Conservation (phyloP, 1,140 invertebrate species). For the Orchestia grillus region DNA sequence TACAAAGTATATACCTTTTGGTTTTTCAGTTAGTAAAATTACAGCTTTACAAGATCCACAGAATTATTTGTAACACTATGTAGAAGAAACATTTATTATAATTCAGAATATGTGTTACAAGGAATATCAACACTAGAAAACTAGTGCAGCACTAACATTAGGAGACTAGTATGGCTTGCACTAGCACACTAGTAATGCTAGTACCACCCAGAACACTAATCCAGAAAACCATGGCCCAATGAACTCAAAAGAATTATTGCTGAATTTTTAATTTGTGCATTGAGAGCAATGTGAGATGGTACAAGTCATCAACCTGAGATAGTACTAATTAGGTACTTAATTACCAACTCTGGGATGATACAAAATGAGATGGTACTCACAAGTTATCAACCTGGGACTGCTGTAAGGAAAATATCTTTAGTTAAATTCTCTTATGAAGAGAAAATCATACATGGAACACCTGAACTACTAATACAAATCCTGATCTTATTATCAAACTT, state of each 20-base stretch:
- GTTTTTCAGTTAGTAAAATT: no score
- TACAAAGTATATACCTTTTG: no score
- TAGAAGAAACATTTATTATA: no score
- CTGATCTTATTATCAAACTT: neutral
- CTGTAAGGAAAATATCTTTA: neutral
- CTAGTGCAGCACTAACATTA: neutral
- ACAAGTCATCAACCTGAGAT: neutral
- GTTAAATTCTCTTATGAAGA: neutral
- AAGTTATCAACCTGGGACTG: neutral
- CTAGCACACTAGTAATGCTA: neutral
- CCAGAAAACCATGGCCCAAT: neutral
- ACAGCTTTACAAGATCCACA: no score
- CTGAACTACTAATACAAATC: neutral
- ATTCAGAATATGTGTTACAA: neutral
- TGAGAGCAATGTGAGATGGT: neutral
- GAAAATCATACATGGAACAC: neutral
- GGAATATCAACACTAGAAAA: neutral
- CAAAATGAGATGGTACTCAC: neutral
- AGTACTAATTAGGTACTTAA: no score
- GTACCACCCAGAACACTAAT: neutral
- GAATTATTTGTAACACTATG: no score
- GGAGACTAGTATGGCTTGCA: neutral
- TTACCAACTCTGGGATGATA: no score
- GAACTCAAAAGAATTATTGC: neutral
- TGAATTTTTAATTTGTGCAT: neutral